phyloP scores from a whole-genome alignment of 2,113 vertebrate genomes.

The Tetrax tetrax region DNA sequence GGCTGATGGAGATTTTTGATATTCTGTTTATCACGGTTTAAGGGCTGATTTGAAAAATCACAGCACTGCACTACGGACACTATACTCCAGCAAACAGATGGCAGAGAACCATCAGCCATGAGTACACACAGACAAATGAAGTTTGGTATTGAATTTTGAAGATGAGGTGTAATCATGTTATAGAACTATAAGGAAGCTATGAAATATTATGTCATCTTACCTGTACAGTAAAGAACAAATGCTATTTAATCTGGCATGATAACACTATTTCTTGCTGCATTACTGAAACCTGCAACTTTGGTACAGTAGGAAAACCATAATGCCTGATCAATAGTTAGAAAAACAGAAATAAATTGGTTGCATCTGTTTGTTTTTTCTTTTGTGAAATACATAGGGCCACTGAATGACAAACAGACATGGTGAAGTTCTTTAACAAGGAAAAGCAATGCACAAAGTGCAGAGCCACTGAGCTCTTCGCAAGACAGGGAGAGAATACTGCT shows the following conservation, averaged over 20 bases:
- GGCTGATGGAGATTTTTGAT: neutral
- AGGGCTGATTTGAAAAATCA: neutral
- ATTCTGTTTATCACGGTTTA: neutral
- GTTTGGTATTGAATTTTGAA: neutral
- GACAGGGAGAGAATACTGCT: neutral
- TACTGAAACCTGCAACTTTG: neutral
- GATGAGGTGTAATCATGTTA: neutral
- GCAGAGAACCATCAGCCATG: neutral
- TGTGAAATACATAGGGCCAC: neutral
- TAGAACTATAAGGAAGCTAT: neutral
- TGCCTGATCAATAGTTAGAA: neutral
- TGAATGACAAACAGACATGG: neutral
- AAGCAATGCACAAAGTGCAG: neutral
- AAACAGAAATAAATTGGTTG: neutral
- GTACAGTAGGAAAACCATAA: neutral
- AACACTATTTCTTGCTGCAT: neutral
- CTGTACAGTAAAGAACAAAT: neutral
- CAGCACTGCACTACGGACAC: neutral
- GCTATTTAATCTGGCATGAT: neutral
- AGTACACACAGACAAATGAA: constrained; percentile 9
- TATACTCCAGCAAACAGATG: neutral
- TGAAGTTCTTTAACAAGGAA: neutral
- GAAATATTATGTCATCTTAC: neutral
- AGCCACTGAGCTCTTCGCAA: neutral
- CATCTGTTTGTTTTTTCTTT: neutral